phyloP scores from a whole-genome alignment of 2,888 invertebrate species.

The Rhamphomyia laevipes region DNA sequence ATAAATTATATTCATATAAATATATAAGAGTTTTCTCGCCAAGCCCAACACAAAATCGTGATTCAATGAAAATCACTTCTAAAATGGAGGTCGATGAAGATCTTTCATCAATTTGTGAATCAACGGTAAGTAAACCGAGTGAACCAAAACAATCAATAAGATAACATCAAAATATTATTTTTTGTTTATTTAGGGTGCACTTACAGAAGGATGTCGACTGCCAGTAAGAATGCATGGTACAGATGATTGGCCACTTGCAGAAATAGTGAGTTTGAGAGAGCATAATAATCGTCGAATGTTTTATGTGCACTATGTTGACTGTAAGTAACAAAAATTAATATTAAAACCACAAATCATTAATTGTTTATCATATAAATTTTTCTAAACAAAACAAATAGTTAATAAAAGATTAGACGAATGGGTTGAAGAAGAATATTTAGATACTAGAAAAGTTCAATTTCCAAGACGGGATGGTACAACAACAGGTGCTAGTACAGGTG shows the following conservation, averaged over 20 bases:
- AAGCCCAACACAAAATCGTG: too few relatives aligned
- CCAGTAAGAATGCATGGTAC: constrained; percentile 90
- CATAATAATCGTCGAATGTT: constrained; percentile 55
- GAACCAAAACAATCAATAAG: too few relatives aligned
- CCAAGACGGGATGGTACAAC: constrained; percentile 64
- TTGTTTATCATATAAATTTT: too few relatives aligned
- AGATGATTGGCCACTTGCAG: constrained; percentile 92
- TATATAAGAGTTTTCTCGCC: too few relatives aligned
- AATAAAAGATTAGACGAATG: constrained; percentile 98
- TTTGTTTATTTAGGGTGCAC: constrained; percentile 50
- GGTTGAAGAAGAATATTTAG: constrained; percentile 89
- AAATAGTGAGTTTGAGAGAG: constrained; percentile 92
- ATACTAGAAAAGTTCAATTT: constrained; percentile 84
- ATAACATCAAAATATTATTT: not conserved
- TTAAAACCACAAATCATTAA: too few relatives aligned
- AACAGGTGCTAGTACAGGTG: constrained; percentile 46
- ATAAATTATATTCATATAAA: too few relatives aligned
- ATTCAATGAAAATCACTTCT: too few relatives aligned
- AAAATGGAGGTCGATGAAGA: constrained; percentile 44
- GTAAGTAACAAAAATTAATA: too few relatives aligned
- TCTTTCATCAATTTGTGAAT: constrained; percentile 70
- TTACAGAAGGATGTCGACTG: constrained; percentile 89
- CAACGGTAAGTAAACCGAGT: too few relatives aligned
- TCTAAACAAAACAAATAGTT: too few relatives aligned
- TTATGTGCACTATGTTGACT: constrained; percentile 98